Evolutionary conservation across 2,797 vertebrate genomes (phyloP).

Genomic region (Acrocephalus scirpaceus): DNA sequence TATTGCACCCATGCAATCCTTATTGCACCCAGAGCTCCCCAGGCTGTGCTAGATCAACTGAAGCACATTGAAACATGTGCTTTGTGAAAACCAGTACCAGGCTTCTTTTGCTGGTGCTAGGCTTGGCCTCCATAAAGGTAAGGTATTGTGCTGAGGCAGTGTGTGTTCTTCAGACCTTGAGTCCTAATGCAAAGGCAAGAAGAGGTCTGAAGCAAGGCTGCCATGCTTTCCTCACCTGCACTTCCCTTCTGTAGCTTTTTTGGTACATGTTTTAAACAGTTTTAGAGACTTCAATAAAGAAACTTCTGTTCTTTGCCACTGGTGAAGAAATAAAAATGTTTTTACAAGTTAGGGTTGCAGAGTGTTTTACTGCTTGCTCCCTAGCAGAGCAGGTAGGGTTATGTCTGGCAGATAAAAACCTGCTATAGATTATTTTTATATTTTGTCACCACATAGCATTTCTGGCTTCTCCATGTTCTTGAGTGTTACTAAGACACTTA

Average conservation of each 20-base stretch:
- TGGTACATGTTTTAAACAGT: not conserved
- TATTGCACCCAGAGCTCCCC: not conserved
- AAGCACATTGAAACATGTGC: not conserved
- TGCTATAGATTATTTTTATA: conserved; percentile 24
- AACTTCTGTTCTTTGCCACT: conserved; percentile 10
- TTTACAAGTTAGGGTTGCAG: not conserved
- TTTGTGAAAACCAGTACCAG: not conserved
- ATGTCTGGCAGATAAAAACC: not conserved
- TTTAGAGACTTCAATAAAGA: not conserved
- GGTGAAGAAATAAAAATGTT: conserved; percentile 33
- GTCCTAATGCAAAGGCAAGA: not conserved
- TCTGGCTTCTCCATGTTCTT: not conserved
- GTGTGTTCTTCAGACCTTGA: not conserved
- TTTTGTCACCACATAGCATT: not conserved
- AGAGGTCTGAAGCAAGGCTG: not conserved
- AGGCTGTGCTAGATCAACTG: not conserved
- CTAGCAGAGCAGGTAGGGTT: conserved; percentile 10
- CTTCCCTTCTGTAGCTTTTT: not conserved
- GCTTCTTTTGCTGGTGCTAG: not conserved
- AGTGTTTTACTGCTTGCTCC: not conserved
- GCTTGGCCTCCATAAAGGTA: not conserved
- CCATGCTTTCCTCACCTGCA: not conserved
- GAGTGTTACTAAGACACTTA: not conserved
- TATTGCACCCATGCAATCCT: not conserved
- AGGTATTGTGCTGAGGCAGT: not conserved